Conservation (phyloP, 1,140 invertebrate species). For the Calliopsis andreniformis region DNA sequence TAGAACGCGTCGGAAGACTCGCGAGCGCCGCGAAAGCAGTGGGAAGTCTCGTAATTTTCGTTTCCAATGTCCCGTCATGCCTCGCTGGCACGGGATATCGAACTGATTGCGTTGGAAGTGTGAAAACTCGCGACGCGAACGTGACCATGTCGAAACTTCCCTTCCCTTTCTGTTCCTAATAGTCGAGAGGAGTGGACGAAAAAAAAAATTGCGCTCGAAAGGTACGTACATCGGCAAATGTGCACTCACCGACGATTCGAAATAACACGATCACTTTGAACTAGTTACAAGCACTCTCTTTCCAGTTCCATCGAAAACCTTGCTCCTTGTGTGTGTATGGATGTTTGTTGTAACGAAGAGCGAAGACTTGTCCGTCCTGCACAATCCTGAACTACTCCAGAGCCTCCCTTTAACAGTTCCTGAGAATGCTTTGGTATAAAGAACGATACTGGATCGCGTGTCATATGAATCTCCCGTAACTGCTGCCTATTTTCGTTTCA, state of each 20-base stretch:
- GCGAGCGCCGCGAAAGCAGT: conserved; percentile 29
- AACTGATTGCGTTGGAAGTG: conserved; percentile 9
- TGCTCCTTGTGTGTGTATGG: no score
- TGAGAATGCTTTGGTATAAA: conserved; percentile 6
- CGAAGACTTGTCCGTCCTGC: not conserved
- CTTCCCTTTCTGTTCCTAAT: no score
- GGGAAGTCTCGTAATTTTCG: conserved; percentile 32
- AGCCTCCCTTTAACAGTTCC: not conserved
- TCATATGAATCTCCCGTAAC: not conserved
- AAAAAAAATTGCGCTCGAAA: not conserved
- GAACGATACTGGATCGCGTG: conserved; percentile 6
- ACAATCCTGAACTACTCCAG: not conserved
- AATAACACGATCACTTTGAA: not conserved
- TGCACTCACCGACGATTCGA: not conserved
- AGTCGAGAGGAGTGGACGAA: no score
- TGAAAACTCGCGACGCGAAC: conserved; percentile 30
- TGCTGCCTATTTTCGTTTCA: conserved; percentile 81
- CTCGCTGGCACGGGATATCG: conserved; percentile 6
- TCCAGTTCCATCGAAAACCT: not conserved
- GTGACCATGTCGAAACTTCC: no score
- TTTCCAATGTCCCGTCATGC: conserved; percentile 11
- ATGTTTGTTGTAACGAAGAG: no score
- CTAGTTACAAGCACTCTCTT: not conserved
- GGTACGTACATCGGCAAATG: not conserved
- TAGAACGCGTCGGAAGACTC: conserved; percentile 14